These are phyloP conservation scores for Cantharis nigra DNA, from an alignment of 2,888 invertebrate genomes.

Conservation along the genomic window DNA sequence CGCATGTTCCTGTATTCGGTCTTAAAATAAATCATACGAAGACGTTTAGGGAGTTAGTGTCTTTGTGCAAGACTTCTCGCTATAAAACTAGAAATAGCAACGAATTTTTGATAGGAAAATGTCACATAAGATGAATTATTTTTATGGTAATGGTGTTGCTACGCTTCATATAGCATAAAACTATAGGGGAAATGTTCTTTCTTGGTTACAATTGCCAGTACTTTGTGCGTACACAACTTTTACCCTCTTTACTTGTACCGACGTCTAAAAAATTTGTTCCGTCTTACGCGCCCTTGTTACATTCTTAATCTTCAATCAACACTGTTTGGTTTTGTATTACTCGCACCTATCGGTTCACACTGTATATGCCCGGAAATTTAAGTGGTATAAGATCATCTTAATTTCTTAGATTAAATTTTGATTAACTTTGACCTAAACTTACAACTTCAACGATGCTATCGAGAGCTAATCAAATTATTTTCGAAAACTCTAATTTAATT, in stretches of 20 bases:
- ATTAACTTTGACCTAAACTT: neutral
- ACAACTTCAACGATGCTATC: neutral
- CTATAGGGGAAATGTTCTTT: conserved; percentile 29
- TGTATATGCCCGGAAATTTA: neutral
- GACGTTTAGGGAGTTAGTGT: conserved; percentile 29
- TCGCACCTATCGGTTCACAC: neutral
- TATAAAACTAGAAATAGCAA: conserved; percentile 31
- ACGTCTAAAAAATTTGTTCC: neutral
- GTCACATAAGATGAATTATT: conserved; percentile 35
- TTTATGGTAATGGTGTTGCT: conserved; percentile 34
- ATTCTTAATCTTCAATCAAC: neutral
- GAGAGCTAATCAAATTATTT: neutral
- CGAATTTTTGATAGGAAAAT: conserved; percentile 34
- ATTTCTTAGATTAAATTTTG: neutral
- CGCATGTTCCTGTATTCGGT: conserved; percentile 9
- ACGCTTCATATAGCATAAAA: conserved; percentile 39
- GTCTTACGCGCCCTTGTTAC: neutral
- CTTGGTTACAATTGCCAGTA: conserved; percentile 23
- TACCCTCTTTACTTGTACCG: conserved; percentile 3
- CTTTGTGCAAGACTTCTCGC: conserved; percentile 30
- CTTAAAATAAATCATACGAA: conserved; percentile 26
- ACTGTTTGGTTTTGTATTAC: neutral
- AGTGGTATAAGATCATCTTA: neutral
- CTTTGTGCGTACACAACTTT: conserved; percentile 9
- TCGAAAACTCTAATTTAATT: neutral